Conservation (phyloP, 2,113 vertebrate genomes). For the Drymodes brunneopygia region DNA sequence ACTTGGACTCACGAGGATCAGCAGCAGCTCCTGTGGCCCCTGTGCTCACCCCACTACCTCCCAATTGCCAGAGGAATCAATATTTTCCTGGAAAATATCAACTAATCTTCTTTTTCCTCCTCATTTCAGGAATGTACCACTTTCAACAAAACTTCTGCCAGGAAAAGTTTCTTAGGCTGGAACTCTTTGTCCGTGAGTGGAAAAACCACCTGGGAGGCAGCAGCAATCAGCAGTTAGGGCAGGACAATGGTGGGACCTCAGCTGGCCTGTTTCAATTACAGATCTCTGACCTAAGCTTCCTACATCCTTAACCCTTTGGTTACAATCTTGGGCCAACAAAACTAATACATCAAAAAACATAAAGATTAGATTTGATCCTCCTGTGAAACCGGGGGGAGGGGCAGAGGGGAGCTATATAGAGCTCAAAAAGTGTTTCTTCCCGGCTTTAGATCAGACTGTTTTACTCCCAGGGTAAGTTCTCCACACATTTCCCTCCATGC, state of each 20-base stretch:
- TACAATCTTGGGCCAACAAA: rapidly evolving
- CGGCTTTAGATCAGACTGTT: not conserved
- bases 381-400: not conserved
- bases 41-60: not conserved
- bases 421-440: not conserved
- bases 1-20: not conserved
- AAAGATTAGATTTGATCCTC: not conserved
- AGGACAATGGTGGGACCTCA: not conserved
- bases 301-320: not conserved
- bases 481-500: rapidly evolving
- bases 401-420: not conserved
- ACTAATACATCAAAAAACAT: not conserved
- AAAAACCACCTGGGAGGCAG: not conserved
- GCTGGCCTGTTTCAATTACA: not conserved
- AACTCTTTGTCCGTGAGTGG: not conserved
- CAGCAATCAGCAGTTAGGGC: not conserved
- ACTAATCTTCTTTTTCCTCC: rapidly evolving
- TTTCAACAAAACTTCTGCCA: not conserved
- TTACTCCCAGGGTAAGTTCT: not conserved
- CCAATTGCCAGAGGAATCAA: not conserved
- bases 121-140: not conserved
- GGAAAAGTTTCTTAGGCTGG: not conserved
- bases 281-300: not conserved
- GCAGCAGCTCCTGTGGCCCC: rapidly evolving
- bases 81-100: not conserved